phyloP scores from a whole-genome alignment of 2,113 vertebrate species.

The Galeopterus variegatus region DNA sequence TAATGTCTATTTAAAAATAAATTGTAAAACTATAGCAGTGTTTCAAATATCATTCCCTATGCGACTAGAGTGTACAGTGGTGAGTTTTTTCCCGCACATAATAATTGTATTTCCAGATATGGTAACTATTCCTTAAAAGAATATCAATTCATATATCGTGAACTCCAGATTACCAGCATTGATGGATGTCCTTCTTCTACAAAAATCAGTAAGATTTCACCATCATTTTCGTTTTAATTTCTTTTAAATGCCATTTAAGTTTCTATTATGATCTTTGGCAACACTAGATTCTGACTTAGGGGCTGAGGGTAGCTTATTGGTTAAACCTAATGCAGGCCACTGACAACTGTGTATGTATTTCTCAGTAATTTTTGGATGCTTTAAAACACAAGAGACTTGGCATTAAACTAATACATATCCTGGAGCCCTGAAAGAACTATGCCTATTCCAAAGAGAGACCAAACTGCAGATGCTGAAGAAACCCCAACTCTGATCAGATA shows the following conservation, averaged over 20 bases:
- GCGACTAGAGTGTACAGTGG: background rate
- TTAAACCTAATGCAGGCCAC: background rate
- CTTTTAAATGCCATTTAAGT: background rate
- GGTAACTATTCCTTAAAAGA: background rate
- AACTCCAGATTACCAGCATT: background rate
- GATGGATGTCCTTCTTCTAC: background rate
- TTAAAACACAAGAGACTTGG: background rate
- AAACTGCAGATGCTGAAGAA: background rate
- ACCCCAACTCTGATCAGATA: background rate
- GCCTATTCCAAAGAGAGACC: background rate
- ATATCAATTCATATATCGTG: background rate
- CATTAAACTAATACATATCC: background rate
- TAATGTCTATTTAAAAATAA: background rate
- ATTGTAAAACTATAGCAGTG: background rate
- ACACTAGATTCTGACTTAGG: background rate
- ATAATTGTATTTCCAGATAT: background rate
- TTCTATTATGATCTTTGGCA: background rate
- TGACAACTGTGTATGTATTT: background rate
- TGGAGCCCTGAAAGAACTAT: background rate
- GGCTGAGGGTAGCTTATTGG: background rate
- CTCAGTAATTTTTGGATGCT: background rate
- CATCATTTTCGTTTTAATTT: background rate
- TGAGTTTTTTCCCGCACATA: background rate
- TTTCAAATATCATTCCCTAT: background rate
- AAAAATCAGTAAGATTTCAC: background rate